Percentiles rank a stretch among this genome's conserved stretches.
Evolutionary conservation across 2,797 vertebrate species (phyloP).

Genomic region (Mastacembelus armatus): DNA sequence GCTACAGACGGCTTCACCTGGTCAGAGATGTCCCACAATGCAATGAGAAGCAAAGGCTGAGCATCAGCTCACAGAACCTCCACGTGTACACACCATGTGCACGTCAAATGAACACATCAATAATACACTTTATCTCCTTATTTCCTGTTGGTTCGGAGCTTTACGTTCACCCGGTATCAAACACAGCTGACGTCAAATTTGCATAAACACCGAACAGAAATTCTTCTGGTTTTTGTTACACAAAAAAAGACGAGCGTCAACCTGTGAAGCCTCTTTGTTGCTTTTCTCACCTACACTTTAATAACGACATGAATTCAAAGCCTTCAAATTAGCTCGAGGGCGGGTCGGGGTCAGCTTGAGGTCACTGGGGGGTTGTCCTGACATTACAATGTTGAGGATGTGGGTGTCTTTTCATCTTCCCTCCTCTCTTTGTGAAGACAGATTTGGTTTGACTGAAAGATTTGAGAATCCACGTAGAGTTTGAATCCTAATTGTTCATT

Average conservation of each 20-base stretch:
- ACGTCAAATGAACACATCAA: too few species aligned
- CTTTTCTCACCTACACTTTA: background rate
- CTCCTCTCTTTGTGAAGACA: background rate
- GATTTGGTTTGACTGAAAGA: background rate
- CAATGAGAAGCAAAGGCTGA: too few species aligned
- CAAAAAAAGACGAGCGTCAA: too few species aligned
- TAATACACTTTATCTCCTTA: background rate
- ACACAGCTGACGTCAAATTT: too few species aligned
- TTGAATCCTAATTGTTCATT: background rate
- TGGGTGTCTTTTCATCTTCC: slow-evolving; percentile 21
- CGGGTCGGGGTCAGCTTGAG: slow-evolving; percentile 34
- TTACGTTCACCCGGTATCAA: too few species aligned
- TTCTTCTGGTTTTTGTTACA: too few species aligned
- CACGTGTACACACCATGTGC: too few species aligned
- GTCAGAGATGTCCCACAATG: background rate
- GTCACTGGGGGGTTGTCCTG: slow-evolving; percentile 36
- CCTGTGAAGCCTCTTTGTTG: too few species aligned
- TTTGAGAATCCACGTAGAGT: too few species aligned
- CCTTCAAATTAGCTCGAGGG: slow-evolving; percentile 13
- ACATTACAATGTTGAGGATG: slow-evolving; percentile 29
- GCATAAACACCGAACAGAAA: too few species aligned
- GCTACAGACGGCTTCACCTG: background rate
- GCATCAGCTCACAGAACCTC: too few species aligned
- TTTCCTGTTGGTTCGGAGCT: background rate
- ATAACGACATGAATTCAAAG: background rate